Percentiles rank a stretch among this genome's conserved stretches.
Conservation (phyloP, 2,888 invertebrate genomes). For the Chrysodeixis includens region DNA sequence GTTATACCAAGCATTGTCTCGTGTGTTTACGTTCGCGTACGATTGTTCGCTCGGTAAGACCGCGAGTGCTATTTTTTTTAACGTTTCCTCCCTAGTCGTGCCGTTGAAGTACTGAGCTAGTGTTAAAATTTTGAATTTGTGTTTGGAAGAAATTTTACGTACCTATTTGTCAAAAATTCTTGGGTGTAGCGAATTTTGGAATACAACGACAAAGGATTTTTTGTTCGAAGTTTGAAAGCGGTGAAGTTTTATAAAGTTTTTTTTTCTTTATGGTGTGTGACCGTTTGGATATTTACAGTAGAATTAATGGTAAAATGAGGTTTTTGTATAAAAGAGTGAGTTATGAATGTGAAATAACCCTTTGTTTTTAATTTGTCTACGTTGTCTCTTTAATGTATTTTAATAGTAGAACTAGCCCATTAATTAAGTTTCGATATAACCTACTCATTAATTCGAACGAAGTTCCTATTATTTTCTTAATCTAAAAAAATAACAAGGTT, state of each 20-base stretch:
- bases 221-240: conserved; percentile 38
- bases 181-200: conserved; percentile 46
- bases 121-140: conserved; percentile 32
- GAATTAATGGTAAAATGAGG: conserved; percentile 1
- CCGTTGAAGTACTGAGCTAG: conserved; percentile 27
- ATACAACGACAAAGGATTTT: conserved; percentile 38
- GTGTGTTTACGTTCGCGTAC: conserved; percentile 75
- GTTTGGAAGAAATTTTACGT: conserved; percentile 15
- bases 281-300: conserved; percentile 16
- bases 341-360: conserved; percentile 4
- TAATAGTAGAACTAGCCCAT: background rate
- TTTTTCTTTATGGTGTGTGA: conserved; percentile 14
- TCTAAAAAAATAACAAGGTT: background rate
- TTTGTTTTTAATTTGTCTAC: background rate
- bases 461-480: background rate
- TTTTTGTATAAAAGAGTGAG: conserved; percentile 23
- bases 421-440: background rate
- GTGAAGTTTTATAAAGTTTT: conserved; percentile 37
- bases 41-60: conserved; percentile 60
- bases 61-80: conserved; percentile 47
- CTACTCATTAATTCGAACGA: background rate
- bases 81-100: conserved; percentile 38
- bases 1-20: conserved; percentile 69
- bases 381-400: background rate
- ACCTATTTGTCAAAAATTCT: too few species aligned